A percentile compares a stretch with the other conserved stretches of the same genome.
Evolutionary conservation across 1,140 invertebrate species (phyloP).

Genomic region (Sitodiplosis mosellana): DNA sequence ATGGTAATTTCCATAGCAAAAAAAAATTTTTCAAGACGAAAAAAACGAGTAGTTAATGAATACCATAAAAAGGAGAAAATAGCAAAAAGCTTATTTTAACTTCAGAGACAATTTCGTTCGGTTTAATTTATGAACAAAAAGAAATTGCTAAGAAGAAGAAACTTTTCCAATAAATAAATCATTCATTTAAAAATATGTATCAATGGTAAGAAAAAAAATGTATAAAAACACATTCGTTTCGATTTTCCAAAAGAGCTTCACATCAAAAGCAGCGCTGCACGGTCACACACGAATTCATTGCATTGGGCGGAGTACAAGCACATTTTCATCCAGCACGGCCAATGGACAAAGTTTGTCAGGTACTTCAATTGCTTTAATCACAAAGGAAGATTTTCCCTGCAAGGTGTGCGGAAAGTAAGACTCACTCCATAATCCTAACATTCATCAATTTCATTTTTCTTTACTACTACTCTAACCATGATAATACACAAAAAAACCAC

Average conservation of each 20-base stretch:
- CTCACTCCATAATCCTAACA: conserved; percentile 24
- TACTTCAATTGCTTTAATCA: conserved; percentile 7
- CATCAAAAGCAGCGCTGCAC: conserved; percentile 57
- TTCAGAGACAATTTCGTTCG: no score
- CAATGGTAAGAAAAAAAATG: no score
- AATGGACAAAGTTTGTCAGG: neutral
- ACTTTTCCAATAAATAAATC: no score
- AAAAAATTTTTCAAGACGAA: no score
- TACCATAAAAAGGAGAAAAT: no score
- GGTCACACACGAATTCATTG: conserved; percentile 54
- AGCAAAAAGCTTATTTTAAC: no score
- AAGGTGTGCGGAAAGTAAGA: conserved; percentile 91
- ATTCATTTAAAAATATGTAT: no score
- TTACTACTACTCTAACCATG: conserved; percentile 2
- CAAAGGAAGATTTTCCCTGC: conserved; percentile 27
- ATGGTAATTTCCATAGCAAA: no score
- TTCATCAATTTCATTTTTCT: neutral
- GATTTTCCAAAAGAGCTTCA: conserved; percentile 42
- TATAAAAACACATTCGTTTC: neutral
- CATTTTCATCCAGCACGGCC: neutral
- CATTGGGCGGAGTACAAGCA: conserved; percentile 16
- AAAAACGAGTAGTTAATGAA: no score
- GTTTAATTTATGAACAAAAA: no score
- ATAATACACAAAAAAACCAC: conserved; percentile 6
- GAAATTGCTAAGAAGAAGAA: no score